Percentiles rank a stretch among this genome's conserved stretches.
Evolutionary conservation across 2,888 invertebrate genomes (phyloP).

Genomic region (Pseudeuparius sepicola): DNA sequence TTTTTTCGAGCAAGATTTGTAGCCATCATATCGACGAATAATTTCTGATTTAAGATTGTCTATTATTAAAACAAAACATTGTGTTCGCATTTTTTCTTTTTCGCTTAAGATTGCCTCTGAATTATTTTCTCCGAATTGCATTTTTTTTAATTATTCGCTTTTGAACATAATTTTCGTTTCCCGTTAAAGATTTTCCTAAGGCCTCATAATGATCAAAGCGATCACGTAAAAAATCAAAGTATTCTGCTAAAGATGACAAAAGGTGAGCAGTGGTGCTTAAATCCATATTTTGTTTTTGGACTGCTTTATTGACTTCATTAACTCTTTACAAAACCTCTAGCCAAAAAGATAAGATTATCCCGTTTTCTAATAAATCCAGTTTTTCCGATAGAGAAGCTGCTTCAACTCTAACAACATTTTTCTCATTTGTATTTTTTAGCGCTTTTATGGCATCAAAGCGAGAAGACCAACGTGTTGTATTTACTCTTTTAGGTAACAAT

Average conservation of each 20-base stretch:
- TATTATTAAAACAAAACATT: constrained; percentile 10
- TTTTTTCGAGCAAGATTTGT: constrained; percentile 5
- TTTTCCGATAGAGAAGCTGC: constrained; percentile 5
- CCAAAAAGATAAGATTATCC: constrained; percentile 6
- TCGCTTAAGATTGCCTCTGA: constrained; percentile 8
- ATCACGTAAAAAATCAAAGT: constrained; percentile 11
- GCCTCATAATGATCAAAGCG: constrained; percentile 9
- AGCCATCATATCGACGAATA: constrained; percentile 6
- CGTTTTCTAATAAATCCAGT: constrained; percentile 6
- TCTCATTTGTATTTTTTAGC: constrained; percentile 5
- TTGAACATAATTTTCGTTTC: constrained; percentile 9
- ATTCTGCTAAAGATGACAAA: constrained; percentile 9
- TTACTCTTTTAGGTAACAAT: constrained; percentile 2
- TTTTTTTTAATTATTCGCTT: constrained; percentile 7
- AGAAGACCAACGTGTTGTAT: constrained; percentile 7
- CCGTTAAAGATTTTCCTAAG: constrained; percentile 8
- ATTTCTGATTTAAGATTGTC: constrained; percentile 9
- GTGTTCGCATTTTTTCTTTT: constrained; percentile 5
- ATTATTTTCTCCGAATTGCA: constrained; percentile 8
- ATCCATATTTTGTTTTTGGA: constrained; percentile 4
- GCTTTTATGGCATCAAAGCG: constrained; percentile 2
- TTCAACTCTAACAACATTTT: constrained; percentile 3
- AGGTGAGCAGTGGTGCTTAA: constrained; percentile 5
- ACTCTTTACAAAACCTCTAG: constrained; percentile 4
- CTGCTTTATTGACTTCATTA: constrained; percentile 4